Percentiles rank a stretch among this genome's conserved stretches.
These are phyloP conservation scores for Peromyscus eremicus DNA, from an alignment of 2,797 vertebrate species.

Conservation along the genomic window DNA sequence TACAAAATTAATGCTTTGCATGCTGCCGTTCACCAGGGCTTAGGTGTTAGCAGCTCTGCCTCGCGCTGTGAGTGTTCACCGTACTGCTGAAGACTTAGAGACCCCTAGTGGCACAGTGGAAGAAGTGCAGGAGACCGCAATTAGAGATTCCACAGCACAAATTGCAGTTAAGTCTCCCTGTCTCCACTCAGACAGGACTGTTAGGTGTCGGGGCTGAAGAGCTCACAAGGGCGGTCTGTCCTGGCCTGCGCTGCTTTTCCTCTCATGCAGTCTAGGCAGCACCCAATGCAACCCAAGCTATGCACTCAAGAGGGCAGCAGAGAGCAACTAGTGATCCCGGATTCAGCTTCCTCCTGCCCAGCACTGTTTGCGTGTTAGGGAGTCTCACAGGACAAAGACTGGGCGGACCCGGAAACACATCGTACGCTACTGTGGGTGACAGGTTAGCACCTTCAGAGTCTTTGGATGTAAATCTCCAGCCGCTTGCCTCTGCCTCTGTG, in stretches of 20 bases:
- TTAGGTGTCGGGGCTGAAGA: background rate
- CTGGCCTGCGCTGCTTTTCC: background rate
- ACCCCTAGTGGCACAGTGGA: background rate
- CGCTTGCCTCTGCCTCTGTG: background rate
- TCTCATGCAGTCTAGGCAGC: background rate
- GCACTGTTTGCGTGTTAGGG: accelerated
- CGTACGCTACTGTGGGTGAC: background rate
- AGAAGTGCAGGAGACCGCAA: background rate
- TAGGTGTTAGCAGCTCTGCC: constrained; percentile 13
- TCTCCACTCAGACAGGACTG: accelerated
- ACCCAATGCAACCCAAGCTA: background rate
- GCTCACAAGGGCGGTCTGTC: accelerated
- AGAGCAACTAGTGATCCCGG: background rate
- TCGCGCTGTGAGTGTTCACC: background rate
- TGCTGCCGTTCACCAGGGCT: background rate
- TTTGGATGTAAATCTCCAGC: background rate
- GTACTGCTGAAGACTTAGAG: background rate
- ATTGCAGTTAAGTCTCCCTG: background rate
- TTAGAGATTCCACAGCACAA: background rate
- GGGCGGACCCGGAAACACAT: background rate
- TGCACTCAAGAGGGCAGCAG: constrained; percentile 73
- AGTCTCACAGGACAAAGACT: background rate
- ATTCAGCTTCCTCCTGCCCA: accelerated
- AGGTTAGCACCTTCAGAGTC: background rate
- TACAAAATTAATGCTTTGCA: background rate